Percentiles rank a stretch among this genome's conserved stretches.
phyloP scores from a whole-genome alignment of 2,888 invertebrate species.

The Heliconius erato region DNA sequence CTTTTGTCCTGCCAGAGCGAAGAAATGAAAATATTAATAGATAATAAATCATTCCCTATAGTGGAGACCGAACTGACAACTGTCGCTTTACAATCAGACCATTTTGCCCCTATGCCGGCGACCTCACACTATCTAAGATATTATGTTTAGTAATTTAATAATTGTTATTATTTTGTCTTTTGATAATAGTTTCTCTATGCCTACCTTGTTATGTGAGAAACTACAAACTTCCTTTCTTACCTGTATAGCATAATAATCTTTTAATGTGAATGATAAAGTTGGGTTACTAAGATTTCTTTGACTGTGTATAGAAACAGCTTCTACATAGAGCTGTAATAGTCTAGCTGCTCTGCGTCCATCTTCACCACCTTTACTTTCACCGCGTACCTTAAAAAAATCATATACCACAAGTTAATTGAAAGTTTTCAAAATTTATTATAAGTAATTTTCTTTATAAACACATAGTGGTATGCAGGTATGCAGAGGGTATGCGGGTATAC shows the following conservation, averaged over 20 bases:
- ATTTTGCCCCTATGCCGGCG: too few relatives aligned
- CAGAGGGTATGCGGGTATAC: too few relatives aligned
- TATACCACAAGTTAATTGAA: not conserved
- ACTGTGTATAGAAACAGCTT: constrained; percentile 91
- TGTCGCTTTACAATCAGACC: too few relatives aligned
- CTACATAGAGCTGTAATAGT: constrained; percentile 90
- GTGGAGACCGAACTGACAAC: too few relatives aligned
- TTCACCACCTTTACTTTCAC: constrained; percentile 85
- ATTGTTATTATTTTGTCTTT: too few relatives aligned
- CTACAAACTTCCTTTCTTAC: constrained; percentile 67
- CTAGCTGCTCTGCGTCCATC: constrained; percentile 86
- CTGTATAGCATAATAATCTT: constrained; percentile 92
- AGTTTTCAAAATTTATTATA: not conserved
- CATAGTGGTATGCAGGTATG: not conserved
- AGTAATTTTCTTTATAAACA: too few relatives aligned
- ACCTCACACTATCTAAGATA: too few relatives aligned
- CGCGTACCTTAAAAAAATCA: constrained; percentile 81
- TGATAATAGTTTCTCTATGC: not conserved
- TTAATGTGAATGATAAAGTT: constrained; percentile 87
- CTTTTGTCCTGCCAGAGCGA: too few relatives aligned
- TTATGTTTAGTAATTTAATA: too few relatives aligned
- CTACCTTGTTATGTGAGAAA: not conserved
- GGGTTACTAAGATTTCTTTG: constrained; percentile 88
- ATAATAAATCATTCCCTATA: too few relatives aligned
- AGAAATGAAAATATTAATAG: too few relatives aligned